phyloP scores from a whole-genome alignment of 2,113 vertebrate species.

The Syrrhaptes paradoxus region DNA sequence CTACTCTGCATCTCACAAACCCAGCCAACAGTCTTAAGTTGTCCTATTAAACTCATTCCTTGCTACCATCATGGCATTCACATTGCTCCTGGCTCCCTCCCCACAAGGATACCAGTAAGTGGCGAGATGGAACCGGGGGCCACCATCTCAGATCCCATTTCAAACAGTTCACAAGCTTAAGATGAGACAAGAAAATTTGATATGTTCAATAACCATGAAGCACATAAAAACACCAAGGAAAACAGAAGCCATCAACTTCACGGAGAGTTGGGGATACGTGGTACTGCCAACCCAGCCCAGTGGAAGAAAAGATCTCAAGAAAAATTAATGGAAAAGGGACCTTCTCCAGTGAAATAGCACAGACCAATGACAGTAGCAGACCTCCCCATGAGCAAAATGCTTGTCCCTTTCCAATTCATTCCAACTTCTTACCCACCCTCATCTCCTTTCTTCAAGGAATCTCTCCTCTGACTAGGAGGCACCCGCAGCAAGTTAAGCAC shows the following conservation, averaged over 20 bases:
- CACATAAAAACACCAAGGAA: not conserved
- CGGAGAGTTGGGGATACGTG: accelerated
- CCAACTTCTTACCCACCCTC: not conserved
- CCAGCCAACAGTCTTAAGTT: not conserved
- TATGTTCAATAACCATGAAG: not conserved
- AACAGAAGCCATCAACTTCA: not conserved
- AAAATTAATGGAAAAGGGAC: not conserved
- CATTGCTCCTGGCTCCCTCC: not conserved
- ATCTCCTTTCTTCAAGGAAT: not conserved
- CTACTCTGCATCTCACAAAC: not conserved
- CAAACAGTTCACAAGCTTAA: not conserved
- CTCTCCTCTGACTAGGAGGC: not conserved
- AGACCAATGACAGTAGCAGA: not conserved
- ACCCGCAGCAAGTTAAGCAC: not conserved
- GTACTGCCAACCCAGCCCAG: not conserved
- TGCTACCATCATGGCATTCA: too few species aligned
- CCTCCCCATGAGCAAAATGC: accelerated
- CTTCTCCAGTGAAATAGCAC: accelerated
- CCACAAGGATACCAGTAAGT: not conserved
- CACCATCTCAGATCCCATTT: not conserved
- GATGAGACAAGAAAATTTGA: not conserved
- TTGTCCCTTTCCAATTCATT: not conserved
- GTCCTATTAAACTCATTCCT: not conserved
- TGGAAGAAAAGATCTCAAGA: not conserved
- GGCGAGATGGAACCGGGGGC: not conserved